phyloP scores from a whole-genome alignment of 2,797 vertebrate genomes.

The Lepus townsendii region DNA sequence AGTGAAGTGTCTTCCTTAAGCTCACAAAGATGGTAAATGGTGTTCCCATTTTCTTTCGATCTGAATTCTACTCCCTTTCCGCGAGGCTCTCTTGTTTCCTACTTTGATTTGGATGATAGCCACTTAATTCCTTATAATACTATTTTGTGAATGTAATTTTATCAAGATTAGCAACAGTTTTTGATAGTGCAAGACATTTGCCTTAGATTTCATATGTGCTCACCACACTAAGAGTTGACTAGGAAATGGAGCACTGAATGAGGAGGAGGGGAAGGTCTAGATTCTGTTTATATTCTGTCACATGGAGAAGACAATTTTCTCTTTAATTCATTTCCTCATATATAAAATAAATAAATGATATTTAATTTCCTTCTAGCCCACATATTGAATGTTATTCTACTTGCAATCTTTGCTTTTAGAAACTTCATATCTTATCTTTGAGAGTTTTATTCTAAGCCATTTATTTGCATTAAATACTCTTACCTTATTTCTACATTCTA shows the following conservation, averaged over 20 bases:
- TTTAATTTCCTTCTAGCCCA: slow-evolving; percentile 2
- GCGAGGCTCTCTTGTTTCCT: slow-evolving; percentile 20
- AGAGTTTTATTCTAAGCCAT: neutral
- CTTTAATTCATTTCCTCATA: neutral
- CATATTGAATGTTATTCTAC: neutral
- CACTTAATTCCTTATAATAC: neutral
- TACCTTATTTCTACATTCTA: slow-evolving; percentile 32
- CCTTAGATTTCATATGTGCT: neutral
- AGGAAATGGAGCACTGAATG: neutral
- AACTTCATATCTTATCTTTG: neutral
- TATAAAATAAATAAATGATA: slow-evolving; percentile 43
- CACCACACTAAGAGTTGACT: neutral
- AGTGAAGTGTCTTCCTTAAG: slow-evolving; percentile 63
- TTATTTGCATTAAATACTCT: slow-evolving; percentile 34
- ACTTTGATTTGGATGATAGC: slow-evolving; percentile 27
- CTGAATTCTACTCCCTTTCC: neutral
- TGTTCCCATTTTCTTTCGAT: neutral
- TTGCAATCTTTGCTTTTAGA: neutral
- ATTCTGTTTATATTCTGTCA: neutral
- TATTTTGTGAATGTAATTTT: neutral
- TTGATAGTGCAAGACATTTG: neutral
- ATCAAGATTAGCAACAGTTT: neutral
- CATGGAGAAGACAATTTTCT: neutral
- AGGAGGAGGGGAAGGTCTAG: neutral
- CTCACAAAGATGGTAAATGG: neutral